Evolutionary conservation across 2,113 vertebrate species (phyloP).

Genomic region (Zosterops pallidus): DNA sequence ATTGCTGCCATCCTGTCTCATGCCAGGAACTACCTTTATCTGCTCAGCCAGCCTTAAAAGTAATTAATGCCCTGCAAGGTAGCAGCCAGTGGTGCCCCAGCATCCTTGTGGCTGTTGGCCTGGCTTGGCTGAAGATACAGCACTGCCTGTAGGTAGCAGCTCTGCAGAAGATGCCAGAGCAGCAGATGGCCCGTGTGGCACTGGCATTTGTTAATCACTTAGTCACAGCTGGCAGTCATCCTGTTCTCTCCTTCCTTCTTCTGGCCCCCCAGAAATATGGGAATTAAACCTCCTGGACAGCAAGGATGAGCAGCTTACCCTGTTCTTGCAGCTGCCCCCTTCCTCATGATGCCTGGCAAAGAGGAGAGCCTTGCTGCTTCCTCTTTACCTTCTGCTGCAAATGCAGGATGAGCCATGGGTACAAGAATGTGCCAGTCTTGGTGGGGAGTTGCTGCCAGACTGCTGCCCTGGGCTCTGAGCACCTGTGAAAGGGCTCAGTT

Average conservation of each 20-base stretch:
- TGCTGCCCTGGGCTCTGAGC: not conserved
- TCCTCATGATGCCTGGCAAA: not conserved
- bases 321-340: not conserved
- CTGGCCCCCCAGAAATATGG: not conserved
- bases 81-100: not conserved
- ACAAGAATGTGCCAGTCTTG: not conserved
- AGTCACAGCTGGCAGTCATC: not conserved
- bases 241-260: not conserved
- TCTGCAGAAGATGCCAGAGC: not conserved
- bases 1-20: not conserved
- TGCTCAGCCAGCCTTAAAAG: not conserved
- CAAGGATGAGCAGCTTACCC: not conserved
- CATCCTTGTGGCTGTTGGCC: not conserved
- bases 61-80: slow-evolving; percentile 3
- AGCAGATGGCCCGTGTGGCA: not conserved
- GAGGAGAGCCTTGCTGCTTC: not conserved
- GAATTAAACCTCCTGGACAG: not conserved
- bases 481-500: not conserved
- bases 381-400: not conserved
- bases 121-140: not conserved
- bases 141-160: not conserved
- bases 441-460: not conserved
- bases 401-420: fast-evolving
- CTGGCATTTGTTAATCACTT: slow-evolving; percentile 5
- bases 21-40: not conserved